Evolutionary conservation across 1,140 invertebrate species (phyloP).

Genomic region (Brachionus sp.): DNA sequence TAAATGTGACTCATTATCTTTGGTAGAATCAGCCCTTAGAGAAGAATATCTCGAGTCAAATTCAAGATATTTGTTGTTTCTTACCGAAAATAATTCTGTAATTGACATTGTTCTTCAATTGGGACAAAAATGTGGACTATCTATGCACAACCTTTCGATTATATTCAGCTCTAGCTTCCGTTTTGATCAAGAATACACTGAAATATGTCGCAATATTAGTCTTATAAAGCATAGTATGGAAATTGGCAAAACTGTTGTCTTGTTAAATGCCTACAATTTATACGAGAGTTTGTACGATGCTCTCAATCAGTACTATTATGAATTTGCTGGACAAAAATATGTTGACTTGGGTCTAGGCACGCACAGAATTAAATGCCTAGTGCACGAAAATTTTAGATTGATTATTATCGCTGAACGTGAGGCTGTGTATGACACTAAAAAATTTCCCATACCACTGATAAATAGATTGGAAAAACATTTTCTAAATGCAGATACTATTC

Average conservation of each 20-base stretch:
- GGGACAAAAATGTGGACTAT: neutral
- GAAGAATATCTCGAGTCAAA: conserved; percentile 22
- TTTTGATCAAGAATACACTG: conserved; percentile 36
- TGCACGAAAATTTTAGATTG: conserved; percentile 54
- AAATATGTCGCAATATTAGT: conserved; percentile 58
- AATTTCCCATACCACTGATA: conserved; percentile 56
- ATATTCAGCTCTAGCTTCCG: conserved; percentile 41
- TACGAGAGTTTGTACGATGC: conserved; percentile 58
- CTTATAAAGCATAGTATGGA: conserved; percentile 58
- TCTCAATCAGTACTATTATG: conserved; percentile 56
- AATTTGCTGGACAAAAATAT: conserved; percentile 53
- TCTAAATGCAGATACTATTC: conserved; percentile 50
- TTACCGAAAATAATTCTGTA: conserved; percentile 2
- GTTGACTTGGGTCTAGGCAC: conserved; percentile 57
- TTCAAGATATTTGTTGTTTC: conserved; percentile 14
- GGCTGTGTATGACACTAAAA: conserved; percentile 50
- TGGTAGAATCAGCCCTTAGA: conserved; percentile 27
- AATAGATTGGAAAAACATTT: conserved; percentile 56
- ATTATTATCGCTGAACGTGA: conserved; percentile 56
- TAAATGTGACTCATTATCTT: conserved; percentile 38
- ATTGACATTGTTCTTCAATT: conserved; percentile 20
- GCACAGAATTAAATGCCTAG: conserved; percentile 55
- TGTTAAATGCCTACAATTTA: conserved; percentile 55
- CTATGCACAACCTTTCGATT: neutral
- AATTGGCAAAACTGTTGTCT: conserved; percentile 54